These are phyloP conservation scores for Antheraea mylitta DNA, from an alignment of 1,140 invertebrate species.

Conservation along the genomic window DNA sequence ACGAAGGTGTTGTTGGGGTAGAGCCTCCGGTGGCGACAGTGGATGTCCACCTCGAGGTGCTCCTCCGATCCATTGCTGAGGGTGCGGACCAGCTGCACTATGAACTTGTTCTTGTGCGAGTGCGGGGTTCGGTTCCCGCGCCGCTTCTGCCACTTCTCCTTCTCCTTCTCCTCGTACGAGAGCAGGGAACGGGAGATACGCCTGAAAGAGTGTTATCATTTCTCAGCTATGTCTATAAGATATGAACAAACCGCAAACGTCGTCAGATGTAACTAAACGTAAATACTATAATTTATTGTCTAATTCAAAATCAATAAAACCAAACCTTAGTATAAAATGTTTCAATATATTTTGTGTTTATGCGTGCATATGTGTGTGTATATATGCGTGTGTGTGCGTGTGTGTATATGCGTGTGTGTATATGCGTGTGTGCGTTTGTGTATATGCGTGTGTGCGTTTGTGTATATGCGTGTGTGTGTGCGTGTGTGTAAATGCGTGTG, in stretches of 20 bases:
- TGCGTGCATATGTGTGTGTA: too few species aligned
- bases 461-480: neutral
- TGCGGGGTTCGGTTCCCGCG: conserved; percentile 5
- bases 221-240: too few species aligned
- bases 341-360: too few species aligned
- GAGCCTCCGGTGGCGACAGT: conserved; percentile 47
- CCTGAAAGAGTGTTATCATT: conserved; percentile 17
- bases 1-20: conserved; percentile 64
- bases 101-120: conserved; percentile 58
- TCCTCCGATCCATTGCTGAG: conserved; percentile 35
- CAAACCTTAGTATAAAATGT: too few species aligned
- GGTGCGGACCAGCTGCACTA: conserved; percentile 41
- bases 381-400: too few species aligned
- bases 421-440: too few species aligned
- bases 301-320: too few species aligned
- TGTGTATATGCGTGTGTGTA: too few species aligned
- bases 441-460: neutral
- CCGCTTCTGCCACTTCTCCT: conserved; percentile 5
- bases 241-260: too few species aligned
- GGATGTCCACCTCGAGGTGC: conserved; percentile 58
- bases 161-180: conserved; percentile 20
- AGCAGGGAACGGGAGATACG: conserved; percentile 58
- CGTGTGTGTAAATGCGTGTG: too few species aligned
- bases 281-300: too few species aligned
- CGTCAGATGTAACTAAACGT: too few species aligned